Evolutionary conservation across 1,140 invertebrate genomes (phyloP), one percentile per base, ranked within the genome.

Genomic region (Heliconius hermathena): DNA sequence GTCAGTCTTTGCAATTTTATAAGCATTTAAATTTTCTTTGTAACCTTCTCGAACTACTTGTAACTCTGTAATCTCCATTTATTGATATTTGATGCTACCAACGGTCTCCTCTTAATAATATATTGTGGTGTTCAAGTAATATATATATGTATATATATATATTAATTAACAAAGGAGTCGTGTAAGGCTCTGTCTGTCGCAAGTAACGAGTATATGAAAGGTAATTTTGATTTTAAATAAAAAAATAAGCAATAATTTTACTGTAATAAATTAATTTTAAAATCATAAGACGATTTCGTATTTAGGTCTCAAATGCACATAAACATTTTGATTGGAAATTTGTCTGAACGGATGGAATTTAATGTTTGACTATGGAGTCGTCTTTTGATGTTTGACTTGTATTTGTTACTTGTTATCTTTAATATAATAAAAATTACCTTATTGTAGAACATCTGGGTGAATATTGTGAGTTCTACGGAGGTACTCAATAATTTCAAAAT

Each of bases 21-120:
- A 87, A 88, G 91, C 91, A 93, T 92, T 93, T 92, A 92, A 90
- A 91, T 89, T 87, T 80, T 75, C 52, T 73, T 76, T 60, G 36
- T 60, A 46, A 75, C 73, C 73, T 79, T 79, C 49, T 80, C 71
- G 74, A 78, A 36, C 33, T 38, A 78, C 71, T 73, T 73, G 71
- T 72, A 66, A 41, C 70, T 71, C n/a, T 52, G 20, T 77, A 76
- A 41, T 72, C 73, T 75, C 77, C 73, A 72, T 78, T 81, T 81
- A 49, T 49, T 76, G 29, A 77, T 78, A 49, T 71, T 76, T 71
- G 38, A 70, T 76, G 60, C 3, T 66, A 60, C 22, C 26, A 29
- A 66, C 54, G n/a, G 33, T 38, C 71, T 71, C 36, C 71, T 72
- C 46, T 77, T 71, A 36, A 71, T 78, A 75, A 76, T 80, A 79